Evolutionary conservation across 1,140 invertebrate species (phyloP), one percentile per base, ranked within the genome.

Genomic region (Aphelenchoides avenae): DNA sequence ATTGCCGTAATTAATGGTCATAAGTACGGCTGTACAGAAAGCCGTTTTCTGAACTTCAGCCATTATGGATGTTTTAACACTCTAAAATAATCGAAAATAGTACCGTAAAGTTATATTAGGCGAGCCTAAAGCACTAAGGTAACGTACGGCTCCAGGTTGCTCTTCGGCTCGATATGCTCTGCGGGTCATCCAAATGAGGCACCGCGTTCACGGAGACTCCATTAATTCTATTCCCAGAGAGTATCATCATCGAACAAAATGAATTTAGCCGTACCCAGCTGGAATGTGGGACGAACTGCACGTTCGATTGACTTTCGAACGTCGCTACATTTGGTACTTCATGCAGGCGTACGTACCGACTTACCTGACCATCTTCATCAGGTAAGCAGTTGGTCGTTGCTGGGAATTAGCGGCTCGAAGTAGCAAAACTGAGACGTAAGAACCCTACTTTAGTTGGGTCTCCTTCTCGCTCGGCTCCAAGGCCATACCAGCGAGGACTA

Each of bases 301-400:
- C 55, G 60, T 75, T n/a, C 53, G 57, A 46, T 46, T 77, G 9
- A 62, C 64, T 3, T 75, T 75, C 42, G 67, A 73, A 33, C 44
- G 73, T 26, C 18, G 72, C 31, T 69, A 54, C 29, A 58, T 69
- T 40, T 75, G 69, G 68, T 75, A 75, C 48, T 76, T 75, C 41
- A 61, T 75, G 70, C 73, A 75, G 56, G 73, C 73, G 13, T 75
- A 75, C 44, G 53, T 77, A 11, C 75, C 75, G 18, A 73, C 73
- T 15, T 66, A 76, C 60, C 59, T 74, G 11, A 74, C 71, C 11
- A 76, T 74, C 41, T 75, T 74, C 30, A 72, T 72, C 33, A 70
- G 67, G 67, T 66, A 47, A 2, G 9, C 13, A 36, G 0, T n/a
- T n/a, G n/a, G n/a, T n/a, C n/a, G n/a, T n/a, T n/a, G n/a, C n/a